Conservation (phyloP, 2,113 vertebrate genomes). For the Rana temporaria region DNA sequence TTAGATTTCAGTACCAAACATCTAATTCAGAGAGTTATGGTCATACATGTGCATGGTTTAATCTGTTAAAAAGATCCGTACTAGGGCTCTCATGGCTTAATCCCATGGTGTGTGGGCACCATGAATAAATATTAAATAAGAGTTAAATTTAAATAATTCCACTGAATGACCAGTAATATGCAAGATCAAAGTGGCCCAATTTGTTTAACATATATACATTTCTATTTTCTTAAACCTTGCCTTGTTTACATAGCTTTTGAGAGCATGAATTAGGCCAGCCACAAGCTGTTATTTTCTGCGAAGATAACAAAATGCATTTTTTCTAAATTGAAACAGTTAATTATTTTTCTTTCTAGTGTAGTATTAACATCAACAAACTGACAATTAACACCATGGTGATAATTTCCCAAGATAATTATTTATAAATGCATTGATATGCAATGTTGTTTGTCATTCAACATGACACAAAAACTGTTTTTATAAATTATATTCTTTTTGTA, state of each 20-base stretch:
- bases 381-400: constrained; percentile 46
- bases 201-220: neutral
- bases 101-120: too few species aligned
- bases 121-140: too few species aligned
- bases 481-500: constrained; percentile 25
- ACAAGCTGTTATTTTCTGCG: constrained; percentile 27
- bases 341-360: constrained; percentile 40
- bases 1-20: too few species aligned
- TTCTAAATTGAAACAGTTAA: constrained; percentile 31
- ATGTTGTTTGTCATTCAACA: constrained; percentile 24
- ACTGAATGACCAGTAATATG: neutral
- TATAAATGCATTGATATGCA: constrained; percentile 32
- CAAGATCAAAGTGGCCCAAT: neutral
- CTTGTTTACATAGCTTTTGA: neutral
- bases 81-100: too few species aligned
- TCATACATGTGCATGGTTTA: too few species aligned
- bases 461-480: constrained; percentile 36
- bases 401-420: constrained; percentile 50
- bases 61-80: too few species aligned
- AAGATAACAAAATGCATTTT: constrained; percentile 16
- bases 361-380: constrained; percentile 39
- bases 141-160: too few species aligned
- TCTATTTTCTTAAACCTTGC: neutral
- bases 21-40: too few species aligned
- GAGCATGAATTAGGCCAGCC: constrained; percentile 11